Evolutionary conservation across 2,113 vertebrate genomes (phyloP), one percentile per base, ranked within the genome.

Genomic region (Cololabis saira): DNA sequence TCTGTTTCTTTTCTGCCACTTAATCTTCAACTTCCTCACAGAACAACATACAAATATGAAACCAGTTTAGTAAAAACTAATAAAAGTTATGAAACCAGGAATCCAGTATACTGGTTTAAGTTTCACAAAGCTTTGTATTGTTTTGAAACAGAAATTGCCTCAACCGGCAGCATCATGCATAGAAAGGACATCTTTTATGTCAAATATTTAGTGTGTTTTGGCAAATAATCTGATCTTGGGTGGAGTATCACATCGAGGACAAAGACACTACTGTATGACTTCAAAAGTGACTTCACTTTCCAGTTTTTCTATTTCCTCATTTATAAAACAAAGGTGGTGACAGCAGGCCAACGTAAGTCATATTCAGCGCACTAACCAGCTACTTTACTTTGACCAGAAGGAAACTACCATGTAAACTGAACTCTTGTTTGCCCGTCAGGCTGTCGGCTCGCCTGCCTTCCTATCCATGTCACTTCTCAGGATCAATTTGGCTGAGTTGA

Each of bases 401-500:
- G 83, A 84, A 83, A 82, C 56, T 80, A 13, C 24, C 51, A 0
- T 43, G 79, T 69, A 59, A 86, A 76, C 63, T 74, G 66, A 84
- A 76, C 86, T 85, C 83, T 27, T 83, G 83, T 72, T 68, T 66
- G 74, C 6, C 70, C 37, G 54, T 70, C 64, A 21, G 66, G 54
- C 53, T 41, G 68, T 50, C 56, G 45, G 54, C 58, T 49, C 45
- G 5, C 22, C 67, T 1, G 75, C 65, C 67, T 76, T 17, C 62
- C 81, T 54, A 74, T 92, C 90, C 92, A 83, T 89, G 89, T 90
- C 65, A 61, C 84, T 70, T 74, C 89, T 80, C 66, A 5, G 87
- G 83, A 81, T 89, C 87, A 74, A 73, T 85, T 85, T 80, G 88
- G 84, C 84, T 66, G 72, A 82, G 92, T 91, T 94, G 92, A 94